Conservation (phyloP, 1,140 invertebrate genomes). For the Drosophila persimilis region DNA sequence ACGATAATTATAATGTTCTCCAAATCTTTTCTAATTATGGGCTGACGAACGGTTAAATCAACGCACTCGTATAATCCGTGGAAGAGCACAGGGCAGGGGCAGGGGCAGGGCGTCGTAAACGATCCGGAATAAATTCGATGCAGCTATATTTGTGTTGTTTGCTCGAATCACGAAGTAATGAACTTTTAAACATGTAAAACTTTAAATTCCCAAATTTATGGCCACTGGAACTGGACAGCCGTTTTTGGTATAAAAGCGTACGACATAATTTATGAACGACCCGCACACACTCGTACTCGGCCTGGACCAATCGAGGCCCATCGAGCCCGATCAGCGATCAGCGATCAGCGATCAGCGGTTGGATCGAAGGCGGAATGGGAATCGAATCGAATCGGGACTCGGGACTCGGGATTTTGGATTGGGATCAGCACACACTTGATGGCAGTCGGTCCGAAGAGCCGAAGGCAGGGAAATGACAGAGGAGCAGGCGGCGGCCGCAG, state of each 20-base stretch:
- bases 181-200: slow-evolving; percentile 61
- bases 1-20: slow-evolving; percentile 10
- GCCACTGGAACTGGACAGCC: slow-evolving; percentile 43
- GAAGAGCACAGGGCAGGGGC: slow-evolving; percentile 4
- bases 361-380: background rate
- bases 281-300: slow-evolving; percentile 22
- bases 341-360: slow-evolving; percentile 5
- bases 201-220: slow-evolving; percentile 61
- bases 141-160: slow-evolving; percentile 34
- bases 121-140: slow-evolving; percentile 40
- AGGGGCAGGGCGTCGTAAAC: slow-evolving; percentile 50
- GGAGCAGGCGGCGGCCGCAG: background rate
- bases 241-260: slow-evolving; percentile 44
- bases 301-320: slow-evolving; percentile 12
- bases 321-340: slow-evolving; percentile 2
- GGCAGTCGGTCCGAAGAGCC: background rate
- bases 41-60: slow-evolving; percentile 37
- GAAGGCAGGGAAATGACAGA: background rate
- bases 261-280: slow-evolving; percentile 52
- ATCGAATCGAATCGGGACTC: slow-evolving; percentile 4
- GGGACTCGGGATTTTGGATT: background rate
- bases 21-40: slow-evolving; percentile 54
- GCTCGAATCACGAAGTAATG: slow-evolving; percentile 49
- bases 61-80: slow-evolving; percentile 43
- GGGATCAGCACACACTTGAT: background rate